Base-by-base conservation (phyloP, 1,140 invertebrate genomes). In the Pristionchus pacificus region DNA sequence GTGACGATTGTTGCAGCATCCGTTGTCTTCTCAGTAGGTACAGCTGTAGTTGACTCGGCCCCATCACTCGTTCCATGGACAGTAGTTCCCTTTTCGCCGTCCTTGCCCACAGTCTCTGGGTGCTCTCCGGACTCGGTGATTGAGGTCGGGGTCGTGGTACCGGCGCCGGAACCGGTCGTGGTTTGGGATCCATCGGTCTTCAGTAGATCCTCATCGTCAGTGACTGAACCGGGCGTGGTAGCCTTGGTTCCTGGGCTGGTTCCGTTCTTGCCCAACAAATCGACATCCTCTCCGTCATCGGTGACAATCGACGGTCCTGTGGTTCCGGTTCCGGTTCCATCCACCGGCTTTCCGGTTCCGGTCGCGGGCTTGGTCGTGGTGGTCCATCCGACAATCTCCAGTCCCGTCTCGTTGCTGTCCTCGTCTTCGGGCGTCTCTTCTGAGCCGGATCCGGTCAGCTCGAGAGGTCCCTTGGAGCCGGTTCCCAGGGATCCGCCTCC, bases 361-460 rank as follows among this genome's bases (percentile, higher is more conserved):
- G n/a, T n/a, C n/a, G n/a, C n/a, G n/a, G n/a, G n/a, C n/a, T n/a
- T n/a, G 10, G 62, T 6, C 38, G 14, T 65, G 30, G 69, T 71
- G 0, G 60, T 49, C 13, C 32, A 60, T 31, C 30, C 30, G 24
- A 74, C 67, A 24, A 74, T 74, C 60, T 74, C 72, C 32, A 74
- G 61, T 24, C 72, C 72, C 31, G 38, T 49, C 25, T 70, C 68
- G 13, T 58, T 31, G 15, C 59, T 31, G 14, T 10, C 24, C 24
- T 25, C 58, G 10, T 14, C 55, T 31, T 13, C 28, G 29, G 19
- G 49, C 32, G 60, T n/a, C 14, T 49, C 31, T 38, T 60, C 10
- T 10, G 29, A 27, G 38, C n/a, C n/a, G n/a, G n/a, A n/a, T n/a
- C n/a, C n/a, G n/a, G n/a, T n/a, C n/a, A n/a, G n/a, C n/a, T n/a